A percentile compares a stretch with the other conserved stretches of the same genome.
Conservation (phyloP, 2,888 invertebrate species). For the Myathropa florea region DNA sequence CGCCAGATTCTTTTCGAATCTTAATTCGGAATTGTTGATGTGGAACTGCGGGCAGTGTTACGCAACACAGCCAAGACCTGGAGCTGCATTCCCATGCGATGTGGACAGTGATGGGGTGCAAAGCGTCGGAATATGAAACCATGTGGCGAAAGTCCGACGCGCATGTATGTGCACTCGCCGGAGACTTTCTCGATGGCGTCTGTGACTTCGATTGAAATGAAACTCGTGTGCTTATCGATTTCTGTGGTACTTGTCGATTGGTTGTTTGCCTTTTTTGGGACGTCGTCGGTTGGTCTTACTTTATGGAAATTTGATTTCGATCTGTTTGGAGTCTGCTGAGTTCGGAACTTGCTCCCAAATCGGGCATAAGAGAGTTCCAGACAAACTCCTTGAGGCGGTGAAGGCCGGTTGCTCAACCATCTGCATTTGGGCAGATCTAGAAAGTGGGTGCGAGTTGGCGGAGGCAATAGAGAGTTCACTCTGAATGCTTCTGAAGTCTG, state of each 20-base stretch:
- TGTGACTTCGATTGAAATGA: background rate
- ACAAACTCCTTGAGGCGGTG: too few species aligned
- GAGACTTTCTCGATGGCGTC: background rate
- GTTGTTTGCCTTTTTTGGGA: background rate
- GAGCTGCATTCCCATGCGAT: background rate
- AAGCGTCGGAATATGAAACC: background rate
- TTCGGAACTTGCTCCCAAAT: too few species aligned
- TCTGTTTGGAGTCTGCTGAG: too few species aligned
- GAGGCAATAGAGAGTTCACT: too few species aligned
- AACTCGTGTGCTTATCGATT: background rate
- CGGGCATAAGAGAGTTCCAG: too few species aligned
- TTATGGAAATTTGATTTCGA: background rate
- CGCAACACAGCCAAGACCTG: background rate
- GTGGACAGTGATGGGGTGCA: background rate
- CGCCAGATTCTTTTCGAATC: conserved; percentile 38
- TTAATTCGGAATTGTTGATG: background rate
- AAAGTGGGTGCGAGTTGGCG: too few species aligned
- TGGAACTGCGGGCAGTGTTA: background rate
- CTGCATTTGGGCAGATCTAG: too few species aligned
- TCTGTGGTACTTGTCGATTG: background rate
- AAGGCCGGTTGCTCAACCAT: too few species aligned
- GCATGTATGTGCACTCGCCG: background rate
- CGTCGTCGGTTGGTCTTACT: background rate
- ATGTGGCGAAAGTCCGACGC: background rate
- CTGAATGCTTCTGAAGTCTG: too few species aligned